Evolutionary conservation across 2,797 vertebrate genomes (phyloP).

Genomic region (Acipenser transmontanus): DNA sequence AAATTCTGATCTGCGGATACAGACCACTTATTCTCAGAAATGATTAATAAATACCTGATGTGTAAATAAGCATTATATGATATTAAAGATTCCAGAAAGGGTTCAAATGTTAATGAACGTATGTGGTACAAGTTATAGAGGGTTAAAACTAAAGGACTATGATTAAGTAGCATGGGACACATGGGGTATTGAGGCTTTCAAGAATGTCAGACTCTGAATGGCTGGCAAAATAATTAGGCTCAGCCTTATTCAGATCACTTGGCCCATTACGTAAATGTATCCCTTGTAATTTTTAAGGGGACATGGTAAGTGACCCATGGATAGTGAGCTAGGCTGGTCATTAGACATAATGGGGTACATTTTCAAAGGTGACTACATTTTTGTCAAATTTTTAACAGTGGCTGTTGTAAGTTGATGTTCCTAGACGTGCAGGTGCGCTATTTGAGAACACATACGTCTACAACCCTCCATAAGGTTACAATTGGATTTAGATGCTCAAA

Average conservation of each 20-base stretch:
- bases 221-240: conserved; percentile 36
- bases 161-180: background rate
- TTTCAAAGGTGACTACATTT: too few relatives aligned
- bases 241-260: conserved; percentile 45
- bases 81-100: conserved; percentile 69
- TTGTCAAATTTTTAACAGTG: too few relatives aligned
- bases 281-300: conserved; percentile 1
- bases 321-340: conserved; percentile 20
- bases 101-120: conserved; percentile 75
- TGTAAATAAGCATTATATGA: conserved; percentile 17
- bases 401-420: too few relatives aligned
- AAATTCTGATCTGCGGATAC: background rate
- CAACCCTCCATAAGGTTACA: too few relatives aligned
- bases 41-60: background rate
- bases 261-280: conserved; percentile 48
- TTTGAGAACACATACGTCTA: too few relatives aligned
- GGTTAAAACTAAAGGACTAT: conserved; percentile 37
- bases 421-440: too few relatives aligned
- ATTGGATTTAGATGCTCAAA: too few relatives aligned
- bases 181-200: background rate
- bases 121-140: conserved; percentile 46
- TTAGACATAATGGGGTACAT: conserved; percentile 27
- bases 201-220: conserved; percentile 44
- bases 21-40: background rate
- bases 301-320: conserved; percentile 28